Evolutionary conservation across 2,888 invertebrate species (phyloP).

Genomic region (Stenotaenia linearis): DNA sequence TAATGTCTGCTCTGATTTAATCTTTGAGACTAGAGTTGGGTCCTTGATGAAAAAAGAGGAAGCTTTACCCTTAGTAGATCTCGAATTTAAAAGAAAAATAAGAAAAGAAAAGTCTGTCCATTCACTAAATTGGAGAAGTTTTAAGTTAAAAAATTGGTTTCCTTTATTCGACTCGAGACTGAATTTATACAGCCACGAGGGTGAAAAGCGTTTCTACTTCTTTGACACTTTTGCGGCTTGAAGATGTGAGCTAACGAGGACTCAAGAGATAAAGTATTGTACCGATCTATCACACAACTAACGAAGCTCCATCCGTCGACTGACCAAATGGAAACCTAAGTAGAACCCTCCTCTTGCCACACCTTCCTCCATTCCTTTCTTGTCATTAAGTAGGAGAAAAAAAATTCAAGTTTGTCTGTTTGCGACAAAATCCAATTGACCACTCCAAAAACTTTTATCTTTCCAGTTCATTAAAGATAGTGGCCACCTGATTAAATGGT

Average conservation of each 20-base stretch:
- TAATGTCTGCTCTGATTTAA: neutral
- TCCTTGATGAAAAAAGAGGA: neutral
- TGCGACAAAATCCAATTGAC: neutral
- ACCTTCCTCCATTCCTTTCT: neutral
- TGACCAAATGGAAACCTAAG: neutral
- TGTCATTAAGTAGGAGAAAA: neutral
- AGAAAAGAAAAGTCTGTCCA: neutral
- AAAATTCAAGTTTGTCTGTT: constrained; percentile 2
- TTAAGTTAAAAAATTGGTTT: neutral
- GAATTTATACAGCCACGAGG: neutral
- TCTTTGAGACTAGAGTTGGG: neutral
- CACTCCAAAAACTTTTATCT: neutral
- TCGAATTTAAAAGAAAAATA: too few species aligned
- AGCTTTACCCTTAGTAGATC: too few species aligned
- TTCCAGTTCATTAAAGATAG: constrained; percentile 4
- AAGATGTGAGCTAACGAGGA: neutral
- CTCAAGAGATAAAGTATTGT: neutral
- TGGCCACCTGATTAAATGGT: neutral
- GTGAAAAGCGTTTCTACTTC: neutral
- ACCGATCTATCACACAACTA: constrained; percentile 4
- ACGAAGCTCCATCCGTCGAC: constrained; percentile 3
- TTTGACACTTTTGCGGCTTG: neutral
- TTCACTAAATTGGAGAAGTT: neutral
- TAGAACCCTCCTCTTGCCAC: neutral
- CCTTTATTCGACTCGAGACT: neutral